Percentiles rank a stretch among this genome's conserved stretches.
Conservation (phyloP, 2,888 invertebrate genomes). For the Eretmocerus hayati region DNA sequence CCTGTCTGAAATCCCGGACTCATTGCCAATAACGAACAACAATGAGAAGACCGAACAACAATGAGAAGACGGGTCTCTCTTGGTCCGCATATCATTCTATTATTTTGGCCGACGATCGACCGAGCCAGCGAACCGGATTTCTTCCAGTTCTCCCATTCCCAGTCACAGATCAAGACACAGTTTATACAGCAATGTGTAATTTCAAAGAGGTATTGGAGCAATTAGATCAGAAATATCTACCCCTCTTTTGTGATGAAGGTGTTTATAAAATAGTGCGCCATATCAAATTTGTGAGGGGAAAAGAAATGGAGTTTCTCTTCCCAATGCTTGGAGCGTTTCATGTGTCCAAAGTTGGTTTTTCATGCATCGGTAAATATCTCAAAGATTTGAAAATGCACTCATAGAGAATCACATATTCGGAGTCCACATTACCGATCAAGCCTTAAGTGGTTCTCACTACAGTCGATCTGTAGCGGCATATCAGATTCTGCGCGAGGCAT, state of each 20-base stretch:
- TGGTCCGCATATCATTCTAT: constrained; percentile 2
- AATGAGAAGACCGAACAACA: too few species aligned
- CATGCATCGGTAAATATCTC: constrained; percentile 14
- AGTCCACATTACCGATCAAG: neutral
- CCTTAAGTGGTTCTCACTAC: constrained; percentile 5
- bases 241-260: constrained; percentile 14
- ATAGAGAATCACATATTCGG: constrained; percentile 4
- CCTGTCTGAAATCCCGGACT: neutral
- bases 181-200: constrained; percentile 13
- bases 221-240: constrained; percentile 7
- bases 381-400: constrained; percentile 7
- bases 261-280: constrained; percentile 12
- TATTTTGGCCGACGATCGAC: neutral
- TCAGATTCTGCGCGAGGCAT: constrained; percentile 4
- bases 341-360: constrained; percentile 1
- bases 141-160: constrained; percentile 6
- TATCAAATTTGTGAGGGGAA: neutral
- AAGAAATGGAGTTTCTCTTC: constrained; percentile 6
- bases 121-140: constrained; percentile 1
- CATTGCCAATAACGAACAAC: too few species aligned
- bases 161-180: constrained; percentile 8
- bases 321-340: constrained; percentile 12
- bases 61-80: too few species aligned
- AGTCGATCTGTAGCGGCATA: constrained; percentile 3
- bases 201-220: constrained; percentile 9